Percentiles rank a stretch among this genome's conserved stretches.
phyloP scores from a whole-genome alignment of 2,888 invertebrate genomes.

The Chymomyza procnemis region DNA sequence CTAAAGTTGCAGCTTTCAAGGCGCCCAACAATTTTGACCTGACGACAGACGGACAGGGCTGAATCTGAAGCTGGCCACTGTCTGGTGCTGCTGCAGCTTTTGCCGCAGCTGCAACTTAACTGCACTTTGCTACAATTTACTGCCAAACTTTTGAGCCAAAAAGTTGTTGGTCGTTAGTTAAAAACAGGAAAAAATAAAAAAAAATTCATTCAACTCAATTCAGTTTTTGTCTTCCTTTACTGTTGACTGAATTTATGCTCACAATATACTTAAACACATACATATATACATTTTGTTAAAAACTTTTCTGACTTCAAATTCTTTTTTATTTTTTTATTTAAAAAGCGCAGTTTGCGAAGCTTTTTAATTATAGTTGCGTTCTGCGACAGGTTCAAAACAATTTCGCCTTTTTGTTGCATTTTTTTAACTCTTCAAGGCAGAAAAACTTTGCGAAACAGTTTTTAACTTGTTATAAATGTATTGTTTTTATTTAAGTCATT shows the following conservation, averaged over 20 bases:
- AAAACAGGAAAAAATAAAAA: background rate
- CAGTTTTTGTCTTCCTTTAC: slow-evolving; percentile 1
- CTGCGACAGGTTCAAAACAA: slow-evolving; percentile 15
- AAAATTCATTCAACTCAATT: background rate
- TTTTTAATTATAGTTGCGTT: slow-evolving; percentile 4
- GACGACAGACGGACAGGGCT: background rate
- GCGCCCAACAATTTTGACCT: background rate
- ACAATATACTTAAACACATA: background rate
- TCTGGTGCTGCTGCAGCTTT: background rate
- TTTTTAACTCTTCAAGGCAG: background rate
- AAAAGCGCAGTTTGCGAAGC: background rate
- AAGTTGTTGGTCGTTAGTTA: slow-evolving; percentile 8
- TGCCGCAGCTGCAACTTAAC: background rate
- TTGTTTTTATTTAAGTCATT: background rate
- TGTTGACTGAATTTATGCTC: background rate
- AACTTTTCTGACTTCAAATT: background rate
- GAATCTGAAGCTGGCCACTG: background rate
- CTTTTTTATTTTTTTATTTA: background rate
- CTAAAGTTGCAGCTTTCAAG: background rate
- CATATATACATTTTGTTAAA: background rate
- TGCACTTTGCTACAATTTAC: slow-evolving; percentile 6
- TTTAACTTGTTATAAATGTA: background rate
- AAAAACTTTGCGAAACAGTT: slow-evolving; percentile 4
- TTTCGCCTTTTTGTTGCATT: slow-evolving; percentile 11
- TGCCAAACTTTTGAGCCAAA: background rate